Percentiles rank a stretch among this genome's conserved stretches.
Evolutionary conservation across 30 jellyfish, hydroid and myxozoan genomes (phyloP).

Genomic region (Catostylus mosaicus): DNA sequence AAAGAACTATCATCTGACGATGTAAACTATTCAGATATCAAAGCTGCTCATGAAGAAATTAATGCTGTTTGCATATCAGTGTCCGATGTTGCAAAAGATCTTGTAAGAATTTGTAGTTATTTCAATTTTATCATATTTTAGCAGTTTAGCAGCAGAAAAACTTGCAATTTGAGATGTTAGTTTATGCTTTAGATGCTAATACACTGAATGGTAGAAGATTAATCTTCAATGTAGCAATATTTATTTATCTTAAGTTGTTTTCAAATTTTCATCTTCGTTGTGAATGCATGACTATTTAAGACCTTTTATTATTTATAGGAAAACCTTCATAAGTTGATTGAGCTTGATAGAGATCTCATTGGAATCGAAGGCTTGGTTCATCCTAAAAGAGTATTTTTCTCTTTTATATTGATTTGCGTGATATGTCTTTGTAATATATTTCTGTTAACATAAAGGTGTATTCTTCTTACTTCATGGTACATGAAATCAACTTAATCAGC

Average conservation of each 20-base stretch:
- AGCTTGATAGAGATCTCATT: slow-evolving; percentile 82
- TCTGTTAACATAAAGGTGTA: too few species aligned
- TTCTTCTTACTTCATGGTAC: too few species aligned
- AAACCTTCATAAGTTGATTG: slow-evolving; percentile 87
- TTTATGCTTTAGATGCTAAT: too few species aligned
- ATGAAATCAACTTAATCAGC: too few species aligned
- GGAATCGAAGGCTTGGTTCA: slow-evolving; percentile 80
- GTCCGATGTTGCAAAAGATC: slow-evolving; percentile 46
- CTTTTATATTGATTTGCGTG: background rate
- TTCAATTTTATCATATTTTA: too few species aligned
- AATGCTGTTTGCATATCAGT: slow-evolving; percentile 63
- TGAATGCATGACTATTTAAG: background rate
- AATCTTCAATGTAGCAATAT: too few species aligned
- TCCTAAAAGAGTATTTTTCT: slow-evolving; percentile 73
- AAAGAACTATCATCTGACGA: slow-evolving; percentile 59
- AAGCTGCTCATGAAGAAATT: slow-evolving; percentile 81
- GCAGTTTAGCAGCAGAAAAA: too few species aligned
- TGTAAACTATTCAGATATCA: slow-evolving; percentile 66
- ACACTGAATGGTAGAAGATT: too few species aligned
- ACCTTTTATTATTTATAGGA: slow-evolving; percentile 75
- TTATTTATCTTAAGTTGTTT: too few species aligned
- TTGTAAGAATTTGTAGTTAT: slow-evolving; percentile 78
- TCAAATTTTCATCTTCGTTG: background rate
- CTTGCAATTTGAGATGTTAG: too few species aligned
- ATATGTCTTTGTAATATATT: too few species aligned